Evolutionary conservation across 2,113 vertebrate genomes (phyloP).

Genomic region (Hydropotes inermis): DNA sequence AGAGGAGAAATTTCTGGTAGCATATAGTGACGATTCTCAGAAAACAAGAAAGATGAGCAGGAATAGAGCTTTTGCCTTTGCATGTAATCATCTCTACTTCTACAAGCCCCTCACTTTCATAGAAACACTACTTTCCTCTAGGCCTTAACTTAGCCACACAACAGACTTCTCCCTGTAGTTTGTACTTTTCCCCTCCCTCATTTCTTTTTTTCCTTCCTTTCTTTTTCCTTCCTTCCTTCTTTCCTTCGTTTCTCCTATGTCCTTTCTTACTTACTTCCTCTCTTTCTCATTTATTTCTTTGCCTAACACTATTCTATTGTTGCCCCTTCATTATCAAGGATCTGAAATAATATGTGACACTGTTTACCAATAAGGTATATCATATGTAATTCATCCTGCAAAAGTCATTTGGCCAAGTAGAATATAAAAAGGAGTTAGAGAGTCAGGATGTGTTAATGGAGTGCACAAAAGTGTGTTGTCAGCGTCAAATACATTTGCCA

Average conservation of each 20-base stretch:
- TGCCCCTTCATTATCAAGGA: neutral
- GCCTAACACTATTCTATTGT: neutral
- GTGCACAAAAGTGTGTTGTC: neutral
- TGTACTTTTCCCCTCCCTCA: neutral
- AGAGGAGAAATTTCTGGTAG: neutral
- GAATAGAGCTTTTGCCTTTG: neutral
- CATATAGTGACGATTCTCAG: neutral
- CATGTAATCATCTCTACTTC: neutral
- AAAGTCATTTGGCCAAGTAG: neutral
- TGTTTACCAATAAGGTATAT: neutral
- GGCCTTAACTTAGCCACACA: neutral
- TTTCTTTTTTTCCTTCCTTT: neutral
- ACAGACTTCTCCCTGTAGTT: neutral
- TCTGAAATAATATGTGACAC: neutral
- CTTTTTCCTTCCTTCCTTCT: neutral
- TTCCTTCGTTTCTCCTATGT: neutral
- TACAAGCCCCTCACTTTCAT: neutral
- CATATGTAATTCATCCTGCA: neutral
- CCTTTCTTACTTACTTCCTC: neutral
- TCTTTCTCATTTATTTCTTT: neutral
- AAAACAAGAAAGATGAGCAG: neutral
- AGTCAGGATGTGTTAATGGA: neutral
- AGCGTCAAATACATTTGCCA: neutral
- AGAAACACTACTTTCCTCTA: neutral
- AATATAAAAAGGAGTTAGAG: neutral